Base-by-base conservation (phyloP, 2,888 invertebrate genomes). In the Mantis religiosa region DNA sequence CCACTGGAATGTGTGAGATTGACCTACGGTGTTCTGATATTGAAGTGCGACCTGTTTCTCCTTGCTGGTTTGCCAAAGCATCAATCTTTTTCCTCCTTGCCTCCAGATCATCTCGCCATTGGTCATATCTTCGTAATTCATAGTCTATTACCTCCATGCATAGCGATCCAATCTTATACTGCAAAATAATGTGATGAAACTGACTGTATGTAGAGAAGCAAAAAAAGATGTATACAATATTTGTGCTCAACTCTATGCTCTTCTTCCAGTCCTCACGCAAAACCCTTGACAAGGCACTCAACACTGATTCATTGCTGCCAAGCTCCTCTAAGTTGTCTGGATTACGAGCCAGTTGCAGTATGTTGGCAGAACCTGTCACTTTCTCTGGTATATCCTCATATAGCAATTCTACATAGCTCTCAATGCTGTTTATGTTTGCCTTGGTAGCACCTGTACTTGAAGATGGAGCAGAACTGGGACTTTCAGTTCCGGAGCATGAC, bases 211-310 rank as follows among this genome's bases (percentile, higher is more conserved):
- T 97, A 20, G 99, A 99, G 93, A 99, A 98, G 93, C 98, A 99
- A 93, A 98, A 98, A 94, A 99, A 99, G 92, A 98, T 97, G 93
- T 98, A 98, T 91, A 99, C 97, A 92, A 99, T 98, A 93, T 99
- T 99, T 91, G 98, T 99, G 91, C 98, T 98, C 89, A 99, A 94
- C 93, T 99, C 99, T 92, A 99, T 97, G 93, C 98, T 99, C 92
- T 98, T 96, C 93, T 98, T 98, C 98, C 99, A 99, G 94, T 99
- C 99, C 94, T 99, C 99, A 91, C 99, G 95, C 88, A 99, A 94
- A 71, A 99, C 98, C 92, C 99, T 95, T 20, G 99, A 98, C 91
- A 99, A 94, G 83, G 99, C 99, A 94, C 99, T 99, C 87, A 99
- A 94, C 88, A 99, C 95, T 83, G 98, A 98, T 94, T 99, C 99